phyloP scores from a whole-genome alignment of 2,888 invertebrate genomes.

The Parapristionchus giblindavisi region DNA sequence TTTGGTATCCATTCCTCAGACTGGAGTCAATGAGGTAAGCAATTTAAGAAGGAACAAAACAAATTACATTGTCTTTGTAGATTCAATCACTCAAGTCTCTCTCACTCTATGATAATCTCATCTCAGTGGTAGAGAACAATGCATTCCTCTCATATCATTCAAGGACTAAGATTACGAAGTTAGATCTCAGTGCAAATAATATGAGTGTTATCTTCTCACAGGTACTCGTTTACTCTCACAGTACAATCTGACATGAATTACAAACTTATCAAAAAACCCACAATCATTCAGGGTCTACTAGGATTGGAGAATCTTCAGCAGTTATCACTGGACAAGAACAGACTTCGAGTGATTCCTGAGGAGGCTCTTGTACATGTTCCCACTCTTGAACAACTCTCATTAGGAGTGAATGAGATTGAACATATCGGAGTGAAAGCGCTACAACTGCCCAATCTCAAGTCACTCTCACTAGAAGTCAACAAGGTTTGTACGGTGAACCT shows the following conservation, averaged over 20 bases:
- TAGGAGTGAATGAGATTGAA: constrained; percentile 60
- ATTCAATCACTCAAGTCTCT: constrained; percentile 45
- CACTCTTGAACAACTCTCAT: constrained; percentile 60
- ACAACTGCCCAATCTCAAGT: constrained; percentile 63
- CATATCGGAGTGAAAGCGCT: constrained; percentile 49
- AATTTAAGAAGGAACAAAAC: background rate
- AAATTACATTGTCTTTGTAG: background rate
- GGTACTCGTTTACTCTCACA: background rate
- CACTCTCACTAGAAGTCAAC: constrained; percentile 66
- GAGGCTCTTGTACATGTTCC: constrained; percentile 55
- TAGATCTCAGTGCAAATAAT: constrained; percentile 61
- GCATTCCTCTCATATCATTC: constrained; percentile 60
- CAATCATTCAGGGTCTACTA: constrained; percentile 18
- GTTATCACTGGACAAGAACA: constrained; percentile 63
- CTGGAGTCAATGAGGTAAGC: constrained; percentile 47
- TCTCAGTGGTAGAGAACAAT: constrained; percentile 53
- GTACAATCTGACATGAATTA: background rate
- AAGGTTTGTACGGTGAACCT: too few species aligned
- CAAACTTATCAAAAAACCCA: background rate
- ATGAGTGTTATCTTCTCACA: constrained; percentile 55
- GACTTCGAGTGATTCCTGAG: constrained; percentile 56
- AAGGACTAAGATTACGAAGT: constrained; percentile 47
- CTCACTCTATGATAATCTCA: constrained; percentile 56
- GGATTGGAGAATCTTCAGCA: constrained; percentile 41
- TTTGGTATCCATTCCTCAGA: constrained; percentile 53